Conservation (phyloP, 1,140 invertebrate genomes). For the Temnothorax nylanderi region DNA sequence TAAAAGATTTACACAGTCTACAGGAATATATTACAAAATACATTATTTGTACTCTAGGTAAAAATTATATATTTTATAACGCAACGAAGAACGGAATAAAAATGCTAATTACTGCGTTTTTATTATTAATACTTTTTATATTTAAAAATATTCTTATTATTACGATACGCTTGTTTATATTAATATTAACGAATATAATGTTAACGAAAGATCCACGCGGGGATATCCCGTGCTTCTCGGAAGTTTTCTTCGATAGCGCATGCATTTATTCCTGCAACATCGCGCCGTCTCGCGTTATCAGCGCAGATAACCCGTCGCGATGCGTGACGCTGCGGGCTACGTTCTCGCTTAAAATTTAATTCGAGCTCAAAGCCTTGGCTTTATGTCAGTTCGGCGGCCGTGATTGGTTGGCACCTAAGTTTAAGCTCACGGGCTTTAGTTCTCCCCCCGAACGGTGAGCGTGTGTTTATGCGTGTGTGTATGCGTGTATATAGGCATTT, state of each 20-base stretch:
- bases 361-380: conserved; percentile 70
- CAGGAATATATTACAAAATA: neutral
- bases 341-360: conserved; percentile 72
- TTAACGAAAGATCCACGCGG: neutral
- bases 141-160: neutral
- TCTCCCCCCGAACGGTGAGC: conserved; percentile 32
- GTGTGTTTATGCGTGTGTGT: conserved; percentile 1
- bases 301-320: conserved; percentile 28
- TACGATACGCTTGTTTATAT: neutral
- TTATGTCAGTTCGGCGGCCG: conserved; percentile 67
- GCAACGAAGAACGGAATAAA: neutral
- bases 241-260: conserved; percentile 6
- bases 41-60: neutral
- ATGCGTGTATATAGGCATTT: neutral
- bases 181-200: neutral
- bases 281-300: conserved; percentile 2
- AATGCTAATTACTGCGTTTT: neutral
- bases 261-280: conserved; percentile 22
- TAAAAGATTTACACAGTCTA: neutral
- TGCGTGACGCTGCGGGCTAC: conserved; percentile 52
- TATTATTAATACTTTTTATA: neutral
- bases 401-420: conserved; percentile 73
- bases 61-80: neutral
- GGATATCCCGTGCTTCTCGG: neutral
- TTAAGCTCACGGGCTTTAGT: conserved; percentile 70